Evolutionary conservation across 2,888 invertebrate species (phyloP), one percentile per base, ranked within the genome.

Genomic region (Rhingia rostrata): DNA sequence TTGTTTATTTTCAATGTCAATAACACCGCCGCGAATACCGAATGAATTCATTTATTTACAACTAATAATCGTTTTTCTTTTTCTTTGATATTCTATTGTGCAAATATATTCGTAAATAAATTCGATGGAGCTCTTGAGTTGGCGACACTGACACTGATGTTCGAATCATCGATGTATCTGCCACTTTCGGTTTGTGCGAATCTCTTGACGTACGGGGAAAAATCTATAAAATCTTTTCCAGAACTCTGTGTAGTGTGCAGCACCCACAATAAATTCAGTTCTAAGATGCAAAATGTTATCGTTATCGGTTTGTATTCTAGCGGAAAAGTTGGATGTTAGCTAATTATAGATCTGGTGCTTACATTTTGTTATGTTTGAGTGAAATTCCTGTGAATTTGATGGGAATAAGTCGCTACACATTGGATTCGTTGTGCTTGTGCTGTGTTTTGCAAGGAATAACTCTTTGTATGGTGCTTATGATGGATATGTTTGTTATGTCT

Each of bases 1-100:
- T 85, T 85, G 85, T 85, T 85, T 85, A 85, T 81, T 85, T 85
- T 85, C 85, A 85, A 85, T 85, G 85, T 81, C 81, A 85, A 85
- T 81, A 85, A 81, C 85, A 85, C 72, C 69, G 70, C 80, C 74
- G 80, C 70, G 60, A 70, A 79, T 69, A 43, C 58, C 30, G 41
- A 72, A 74, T 66, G 60, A 74, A 79, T 78, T 73, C 61, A 83
- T 79, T 83, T 80, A 84, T 79, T 74, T 78, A 78, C 78, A 78
- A 74, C 70, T 51, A 70, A 78, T 64, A 84, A 35, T 22, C 35
- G 32, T 45, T 10, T 0, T 43, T n/a, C n/a, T 41, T 39, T 49
- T 64, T 6, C 45, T 22, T 35, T 39, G 14, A 33, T 45, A 33
- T 75, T 67, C 12, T 66, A 79, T 33, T 45, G 45, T 56, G 12